These are phyloP conservation scores for Cyanoramphus novaezelandiae DNA, from an alignment of 2,113 vertebrate genomes.

Conservation along the genomic window DNA sequence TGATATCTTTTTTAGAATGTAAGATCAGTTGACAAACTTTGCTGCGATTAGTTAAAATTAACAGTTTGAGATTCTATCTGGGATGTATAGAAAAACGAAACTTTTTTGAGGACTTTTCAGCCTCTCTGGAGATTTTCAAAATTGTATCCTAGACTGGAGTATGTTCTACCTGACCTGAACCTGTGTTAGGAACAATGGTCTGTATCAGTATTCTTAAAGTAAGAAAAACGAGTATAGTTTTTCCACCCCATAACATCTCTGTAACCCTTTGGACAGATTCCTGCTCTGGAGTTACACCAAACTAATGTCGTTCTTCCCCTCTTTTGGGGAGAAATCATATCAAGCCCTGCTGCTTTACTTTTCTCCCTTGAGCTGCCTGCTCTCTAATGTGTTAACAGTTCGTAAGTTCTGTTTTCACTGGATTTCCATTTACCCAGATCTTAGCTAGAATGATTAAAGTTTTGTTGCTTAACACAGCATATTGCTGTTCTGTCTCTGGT, in stretches of 20 bases:
- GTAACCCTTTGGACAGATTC: not conserved
- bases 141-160: not conserved
- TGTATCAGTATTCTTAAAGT: not conserved
- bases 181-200: not conserved
- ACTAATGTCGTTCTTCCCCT: not conserved
- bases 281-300: not conserved
- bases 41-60: conserved; percentile 2
- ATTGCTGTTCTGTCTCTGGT: not conserved
- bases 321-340: not conserved
- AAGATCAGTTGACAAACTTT: conserved; percentile 5
- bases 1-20: not conserved
- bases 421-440: not conserved
- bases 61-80: not conserved
- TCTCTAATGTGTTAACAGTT: not conserved
- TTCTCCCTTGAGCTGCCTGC: not conserved
- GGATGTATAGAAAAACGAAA: not conserved
- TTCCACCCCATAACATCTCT: not conserved
- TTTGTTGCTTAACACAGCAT: not conserved
- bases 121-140: not conserved
- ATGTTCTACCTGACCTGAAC: not conserved
- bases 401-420: not conserved
- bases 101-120: not conserved
- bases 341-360: not conserved
- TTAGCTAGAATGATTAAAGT: not conserved
- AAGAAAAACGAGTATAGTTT: not conserved